Evolutionary conservation across 1,140 invertebrate genomes (phyloP), one percentile per base, ranked within the genome.

Genomic region (Aphis gossypii): DNA sequence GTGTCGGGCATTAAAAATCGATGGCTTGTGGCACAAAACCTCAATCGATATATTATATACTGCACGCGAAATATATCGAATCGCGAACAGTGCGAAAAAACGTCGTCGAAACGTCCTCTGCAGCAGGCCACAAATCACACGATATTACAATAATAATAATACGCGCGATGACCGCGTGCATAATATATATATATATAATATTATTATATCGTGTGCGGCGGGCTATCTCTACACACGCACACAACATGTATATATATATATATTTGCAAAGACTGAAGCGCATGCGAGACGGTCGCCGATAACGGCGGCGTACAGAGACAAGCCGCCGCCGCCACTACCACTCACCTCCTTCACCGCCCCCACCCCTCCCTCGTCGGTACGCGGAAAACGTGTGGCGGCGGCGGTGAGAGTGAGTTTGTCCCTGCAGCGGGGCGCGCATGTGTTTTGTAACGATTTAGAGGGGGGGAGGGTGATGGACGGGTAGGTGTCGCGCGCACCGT

Each of bases 231-330:
- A 18, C 30, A 68, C 60, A 30, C n/a, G 21, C 6, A 56, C 23
- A 21, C 1, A 46, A 46, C 9, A 25, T 56, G 23, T 56, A 56
- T 56, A 56, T 56, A 56, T 56, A 56, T 56, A 56, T 60, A 68
- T 68, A n/a, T 68, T n/a, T 68, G 84, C 30, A n/a, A 18, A 21
- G 46, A 88, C 44, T 21, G 30, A 88, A 88, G 86, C 86, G 86
- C 86, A 88, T 88, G 86, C 86, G 86, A 88, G 30, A 48, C 86
- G 46, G 44, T 48, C 83, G 23, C 83, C 86, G 86, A 51, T 88
- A 88, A 48, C 86, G 44, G 86, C 86, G 86, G 86, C 46, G 86
- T 88, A 88, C 86, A 88, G 86, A 88, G 86, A 88, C 86, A 88
- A 88, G 20, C 86, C 87, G 87, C 48, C 48, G 21, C 23, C 56